Evolutionary conservation across 1,140 invertebrate species (phyloP), one percentile per base, ranked within the genome.

Genomic region (Archivesica marissinica): DNA sequence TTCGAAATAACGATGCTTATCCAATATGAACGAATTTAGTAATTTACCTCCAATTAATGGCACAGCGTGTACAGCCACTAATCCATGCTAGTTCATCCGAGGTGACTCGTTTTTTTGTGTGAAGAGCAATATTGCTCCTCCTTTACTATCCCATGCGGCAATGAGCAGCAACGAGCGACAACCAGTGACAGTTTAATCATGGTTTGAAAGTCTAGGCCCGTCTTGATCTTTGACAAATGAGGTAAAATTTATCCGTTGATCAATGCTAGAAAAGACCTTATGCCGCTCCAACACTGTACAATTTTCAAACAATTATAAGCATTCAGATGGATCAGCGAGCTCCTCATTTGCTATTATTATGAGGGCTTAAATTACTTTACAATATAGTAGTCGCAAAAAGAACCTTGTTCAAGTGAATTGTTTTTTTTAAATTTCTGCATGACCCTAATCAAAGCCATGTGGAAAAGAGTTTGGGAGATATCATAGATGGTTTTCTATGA

Each of bases 241-340:
- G 68, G 50, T 25, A 47, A 72, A 50, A 72, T 47, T 72, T 72
- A 72, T 72, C 68, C 2, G 11, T 20, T 47, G 68, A 72, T 72
- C 68, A 47, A 72, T 47, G 68, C 28, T 47, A 47, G 59, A 72
- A 72, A 72, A 72, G 50, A 72, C 68, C 68, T 72, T 72, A 44
- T 20, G 39, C 50, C 41, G 41, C 68, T 72, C 23, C 68, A 72
- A 72, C 41, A 72, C 68, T 15, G 68, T 72, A 72, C 66, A 72
- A 72, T 72, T 72, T 72, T 25, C 68, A 50, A 72, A 72, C 68
- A 72, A 72, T 72, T 72, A 72, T 72, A 30, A 72, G 68, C 68
- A 72, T 11, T 72, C 44, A 72, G 25, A 17, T 50, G 68, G 68
- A 72, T 72, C 68, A 72, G 2, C 41, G 68, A 72, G 68, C 23